These are phyloP conservation scores for Accipiter virgatus DNA, from an alignment of 2,113 vertebrate species.

Conservation along the genomic window DNA sequence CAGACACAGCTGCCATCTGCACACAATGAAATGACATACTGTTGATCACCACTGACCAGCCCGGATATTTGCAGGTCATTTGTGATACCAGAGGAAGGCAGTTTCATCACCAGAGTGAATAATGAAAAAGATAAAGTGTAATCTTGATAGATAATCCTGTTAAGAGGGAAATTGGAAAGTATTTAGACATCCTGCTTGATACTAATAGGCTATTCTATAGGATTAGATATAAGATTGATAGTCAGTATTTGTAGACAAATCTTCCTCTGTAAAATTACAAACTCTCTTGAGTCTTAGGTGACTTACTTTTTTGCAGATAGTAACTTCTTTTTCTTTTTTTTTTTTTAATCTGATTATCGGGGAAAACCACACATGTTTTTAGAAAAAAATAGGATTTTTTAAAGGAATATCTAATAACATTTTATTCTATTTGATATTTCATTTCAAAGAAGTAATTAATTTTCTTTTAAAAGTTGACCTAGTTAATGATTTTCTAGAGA, in stretches of 20 bases:
- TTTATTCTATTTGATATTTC: not conserved
- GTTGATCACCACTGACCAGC: not conserved
- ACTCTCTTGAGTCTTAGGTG: not conserved
- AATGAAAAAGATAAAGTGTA: conserved; percentile 27
- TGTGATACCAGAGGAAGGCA: not conserved
- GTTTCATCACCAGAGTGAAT: conserved; percentile 7
- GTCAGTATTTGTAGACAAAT: not conserved
- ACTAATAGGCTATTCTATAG: not conserved
- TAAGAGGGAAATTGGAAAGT: conserved; percentile 18
- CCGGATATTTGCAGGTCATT: not conserved
- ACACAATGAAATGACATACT: not conserved
- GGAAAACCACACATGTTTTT: not conserved
- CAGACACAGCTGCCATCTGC: not conserved
- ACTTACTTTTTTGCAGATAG: not conserved
- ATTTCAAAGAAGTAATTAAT: not conserved
- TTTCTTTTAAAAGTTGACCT: not conserved
- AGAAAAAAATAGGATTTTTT: not conserved
- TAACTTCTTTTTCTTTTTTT: too few relatives aligned
- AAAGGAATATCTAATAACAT: not conserved
- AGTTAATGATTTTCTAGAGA: not conserved
- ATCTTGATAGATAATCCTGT: conserved; percentile 35
- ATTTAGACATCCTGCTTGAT: conserved; percentile 27
- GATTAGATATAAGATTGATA: conserved; percentile 33
- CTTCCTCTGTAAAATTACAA: not conserved
- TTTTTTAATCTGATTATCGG: not conserved